These are phyloP conservation scores for Digitonthophagus gazella DNA, from an alignment of 2,888 invertebrate genomes.

Conservation along the genomic window DNA sequence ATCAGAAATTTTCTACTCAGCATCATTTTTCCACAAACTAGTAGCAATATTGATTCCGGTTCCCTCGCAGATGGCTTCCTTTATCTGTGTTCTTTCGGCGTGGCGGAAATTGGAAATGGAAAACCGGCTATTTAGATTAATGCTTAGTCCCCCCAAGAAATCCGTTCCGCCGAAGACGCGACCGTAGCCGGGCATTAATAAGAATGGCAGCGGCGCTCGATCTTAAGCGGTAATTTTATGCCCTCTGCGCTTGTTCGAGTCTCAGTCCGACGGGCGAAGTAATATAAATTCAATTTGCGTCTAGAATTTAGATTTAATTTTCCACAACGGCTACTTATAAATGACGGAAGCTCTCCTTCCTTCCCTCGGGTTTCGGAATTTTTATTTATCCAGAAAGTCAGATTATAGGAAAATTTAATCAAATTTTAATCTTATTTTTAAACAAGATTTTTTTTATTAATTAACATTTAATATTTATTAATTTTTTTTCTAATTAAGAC, in stretches of 20 bases:
- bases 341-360: no score
- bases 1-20: no score
- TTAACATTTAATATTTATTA: no score
- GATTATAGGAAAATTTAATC: no score
- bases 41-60: not conserved
- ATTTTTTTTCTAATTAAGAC: no score
- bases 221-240: conserved; percentile 17
- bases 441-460: no score
- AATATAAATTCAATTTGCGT: conserved; percentile 9
- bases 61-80: not conserved
- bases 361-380: not conserved
- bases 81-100: conserved; percentile 1
- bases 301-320: not conserved
- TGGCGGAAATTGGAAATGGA: conserved; percentile 11
- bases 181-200: conserved; percentile 8
- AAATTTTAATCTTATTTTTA: no score
- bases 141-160: not conserved
- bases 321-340: not conserved
- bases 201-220: conserved; percentile 6
- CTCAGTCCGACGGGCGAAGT: not conserved
- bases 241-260: conserved; percentile 1
- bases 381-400: not conserved
- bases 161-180: conserved; percentile 9
- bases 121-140: conserved; percentile 15
- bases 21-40: no score